Evolutionary conservation across 1,140 invertebrate genomes (phyloP).

Genomic region (Pseudomyrmex pallidus): DNA sequence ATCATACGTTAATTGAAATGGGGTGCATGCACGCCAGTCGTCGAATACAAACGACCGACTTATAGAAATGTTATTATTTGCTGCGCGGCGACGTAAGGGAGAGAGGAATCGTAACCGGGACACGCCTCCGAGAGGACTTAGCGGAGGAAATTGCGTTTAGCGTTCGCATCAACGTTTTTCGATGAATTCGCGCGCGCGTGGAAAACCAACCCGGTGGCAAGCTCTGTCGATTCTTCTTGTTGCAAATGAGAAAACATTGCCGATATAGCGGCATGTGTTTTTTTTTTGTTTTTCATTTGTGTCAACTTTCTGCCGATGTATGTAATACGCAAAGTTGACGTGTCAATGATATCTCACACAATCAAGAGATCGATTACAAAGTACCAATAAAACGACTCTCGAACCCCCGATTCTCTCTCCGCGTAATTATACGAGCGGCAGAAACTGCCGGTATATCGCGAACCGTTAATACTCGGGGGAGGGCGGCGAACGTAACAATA

Average conservation of each 20-base stretch:
- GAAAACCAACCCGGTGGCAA: conserved; percentile 11
- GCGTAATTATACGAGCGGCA: conserved; percentile 29
- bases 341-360: conserved; percentile 11
- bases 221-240: conserved; percentile 30
- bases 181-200: conserved; percentile 44
- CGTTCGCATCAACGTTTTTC: conserved; percentile 61
- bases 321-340: neutral
- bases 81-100: conserved; percentile 52
- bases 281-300: too few relatives aligned
- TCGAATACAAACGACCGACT: conserved; percentile 86
- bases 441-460: conserved; percentile 45
- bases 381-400: neutral
- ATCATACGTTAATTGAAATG: conserved; percentile 86
- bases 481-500: conserved; percentile 41
- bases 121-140: conserved; percentile 52
- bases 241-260: conserved; percentile 39
- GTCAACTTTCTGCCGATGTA: neutral
- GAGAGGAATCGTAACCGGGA: conserved; percentile 24
- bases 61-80: conserved; percentile 86
- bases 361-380: conserved; percentile 30
- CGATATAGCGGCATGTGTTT: neutral
- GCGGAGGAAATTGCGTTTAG: conserved; percentile 75
- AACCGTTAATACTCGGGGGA: conserved; percentile 15
- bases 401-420: neutral
- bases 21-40: conserved; percentile 80